Conservation (phyloP, 2,113 vertebrate species). For the Prietella phreatophila region DNA sequence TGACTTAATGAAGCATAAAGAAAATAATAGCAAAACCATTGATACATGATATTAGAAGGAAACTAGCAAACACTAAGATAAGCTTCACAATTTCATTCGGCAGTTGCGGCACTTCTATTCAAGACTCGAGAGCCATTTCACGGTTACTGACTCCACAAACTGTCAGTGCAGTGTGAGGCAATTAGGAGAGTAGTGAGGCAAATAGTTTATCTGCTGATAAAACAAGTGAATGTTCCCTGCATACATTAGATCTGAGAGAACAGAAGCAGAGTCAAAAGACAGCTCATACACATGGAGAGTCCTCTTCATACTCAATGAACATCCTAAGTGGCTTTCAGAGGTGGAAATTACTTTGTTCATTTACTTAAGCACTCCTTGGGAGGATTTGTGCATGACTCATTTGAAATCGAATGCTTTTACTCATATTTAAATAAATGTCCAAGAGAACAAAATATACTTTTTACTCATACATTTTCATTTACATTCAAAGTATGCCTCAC, state of each 20-base stretch:
- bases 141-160: constrained; percentile 11
- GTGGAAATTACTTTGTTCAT: neutral
- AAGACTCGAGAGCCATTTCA: constrained; percentile 25
- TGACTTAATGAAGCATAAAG: constrained; percentile 22
- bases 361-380: neutral
- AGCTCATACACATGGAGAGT: constrained; percentile 55
- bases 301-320: constrained; percentile 39
- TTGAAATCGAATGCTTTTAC: neutral
- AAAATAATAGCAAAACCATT: constrained; percentile 27
- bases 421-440: neutral
- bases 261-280: constrained; percentile 31
- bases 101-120: neutral
- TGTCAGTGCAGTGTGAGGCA: constrained; percentile 34
- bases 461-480: neutral
- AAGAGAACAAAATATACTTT: neutral
- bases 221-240: constrained; percentile 37
- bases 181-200: constrained; percentile 37
- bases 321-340: constrained; percentile 39
- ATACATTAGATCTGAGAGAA: constrained; percentile 13
- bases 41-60: constrained; percentile 18
- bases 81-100: neutral
- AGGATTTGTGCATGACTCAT: neutral
- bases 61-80: constrained; percentile 15
- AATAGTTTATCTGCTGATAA: constrained; percentile 35
- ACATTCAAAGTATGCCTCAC: neutral